Evolutionary conservation across 2,888 invertebrate genomes (phyloP).

Genomic region (Fragum sueziense): DNA sequence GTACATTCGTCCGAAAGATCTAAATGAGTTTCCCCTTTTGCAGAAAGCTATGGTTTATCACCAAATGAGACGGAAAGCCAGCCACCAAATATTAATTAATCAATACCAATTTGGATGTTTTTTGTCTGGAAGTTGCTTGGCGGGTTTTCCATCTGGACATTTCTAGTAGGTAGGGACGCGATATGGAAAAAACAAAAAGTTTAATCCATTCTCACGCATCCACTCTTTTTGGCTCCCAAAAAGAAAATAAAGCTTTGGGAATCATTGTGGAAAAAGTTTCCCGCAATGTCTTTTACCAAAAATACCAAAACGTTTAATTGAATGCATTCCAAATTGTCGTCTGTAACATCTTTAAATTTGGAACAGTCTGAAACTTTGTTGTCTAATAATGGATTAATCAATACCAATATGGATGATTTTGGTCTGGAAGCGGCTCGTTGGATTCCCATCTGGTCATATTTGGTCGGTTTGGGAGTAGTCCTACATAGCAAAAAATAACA

Average conservation of each 20-base stretch:
- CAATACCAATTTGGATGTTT: background rate
- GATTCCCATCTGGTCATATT: conserved; percentile 11
- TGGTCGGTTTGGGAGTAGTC: background rate
- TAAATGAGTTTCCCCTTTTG: background rate
- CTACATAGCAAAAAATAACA: conserved; percentile 18
- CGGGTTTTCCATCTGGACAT: conserved; percentile 9
- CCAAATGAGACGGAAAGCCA: background rate
- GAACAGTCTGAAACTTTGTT: no score
- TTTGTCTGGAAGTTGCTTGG: background rate
- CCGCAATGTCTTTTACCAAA: background rate
- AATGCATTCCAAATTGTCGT: no score
- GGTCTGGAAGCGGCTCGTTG: no score
- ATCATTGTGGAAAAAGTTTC: background rate
- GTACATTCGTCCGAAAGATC: no score
- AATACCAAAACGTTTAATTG: no score
- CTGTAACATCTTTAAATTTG: no score
- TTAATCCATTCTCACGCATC: background rate
- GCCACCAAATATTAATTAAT: background rate
- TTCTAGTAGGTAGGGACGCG: background rate
- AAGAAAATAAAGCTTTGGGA: background rate
- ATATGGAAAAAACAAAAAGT: no score
- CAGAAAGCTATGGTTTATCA: background rate
- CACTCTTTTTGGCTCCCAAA: no score
- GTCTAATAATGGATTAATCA: no score
- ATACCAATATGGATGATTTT: background rate